A percentile compares a stretch with the other conserved stretches of the same genome.
phyloP scores from a whole-genome alignment of 2,888 invertebrate species.

The Merodon equestris region DNA sequence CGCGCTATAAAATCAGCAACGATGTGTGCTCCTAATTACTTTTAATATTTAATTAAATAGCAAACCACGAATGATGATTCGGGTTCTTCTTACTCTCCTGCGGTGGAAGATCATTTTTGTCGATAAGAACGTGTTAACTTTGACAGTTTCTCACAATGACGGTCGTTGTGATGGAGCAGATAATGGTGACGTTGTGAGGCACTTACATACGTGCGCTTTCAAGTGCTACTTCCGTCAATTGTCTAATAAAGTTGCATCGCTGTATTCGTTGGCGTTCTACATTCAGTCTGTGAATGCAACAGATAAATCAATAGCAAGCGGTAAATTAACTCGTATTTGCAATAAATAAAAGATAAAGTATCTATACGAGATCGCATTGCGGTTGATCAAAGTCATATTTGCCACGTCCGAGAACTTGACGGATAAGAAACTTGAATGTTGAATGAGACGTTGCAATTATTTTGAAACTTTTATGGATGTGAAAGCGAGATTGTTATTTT shows the following conservation, averaged over 20 bases:
- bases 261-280: conserved; percentile 26
- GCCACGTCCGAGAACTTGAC: no score
- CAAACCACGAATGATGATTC: conserved; percentile 15
- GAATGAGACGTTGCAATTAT: no score
- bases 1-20: conserved; percentile 14
- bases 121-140: conserved; percentile 52
- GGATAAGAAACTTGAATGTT: no score
- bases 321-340: conserved; percentile 41
- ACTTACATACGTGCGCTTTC: conserved; percentile 9
- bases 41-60: conserved; percentile 24
- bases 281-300: conserved; percentile 28
- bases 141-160: conserved; percentile 43
- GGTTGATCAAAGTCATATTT: no score
- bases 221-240: conserved; percentile 54
- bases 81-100: conserved; percentile 1
- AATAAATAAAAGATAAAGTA: conserved; percentile 10
- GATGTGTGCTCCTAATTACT: conserved; percentile 42
- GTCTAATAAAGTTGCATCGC: conserved; percentile 21
- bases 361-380: no score
- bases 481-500: no score
- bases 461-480: no score
- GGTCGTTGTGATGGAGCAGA: neutral
- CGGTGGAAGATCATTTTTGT: conserved; percentile 31
- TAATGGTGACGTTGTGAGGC: no score
- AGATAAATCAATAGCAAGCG: conserved; percentile 43